Percentiles rank a stretch among this genome's conserved stretches.
These are phyloP conservation scores for Gulo gulo DNA, from an alignment of 2,113 vertebrate genomes.

Conservation along the genomic window DNA sequence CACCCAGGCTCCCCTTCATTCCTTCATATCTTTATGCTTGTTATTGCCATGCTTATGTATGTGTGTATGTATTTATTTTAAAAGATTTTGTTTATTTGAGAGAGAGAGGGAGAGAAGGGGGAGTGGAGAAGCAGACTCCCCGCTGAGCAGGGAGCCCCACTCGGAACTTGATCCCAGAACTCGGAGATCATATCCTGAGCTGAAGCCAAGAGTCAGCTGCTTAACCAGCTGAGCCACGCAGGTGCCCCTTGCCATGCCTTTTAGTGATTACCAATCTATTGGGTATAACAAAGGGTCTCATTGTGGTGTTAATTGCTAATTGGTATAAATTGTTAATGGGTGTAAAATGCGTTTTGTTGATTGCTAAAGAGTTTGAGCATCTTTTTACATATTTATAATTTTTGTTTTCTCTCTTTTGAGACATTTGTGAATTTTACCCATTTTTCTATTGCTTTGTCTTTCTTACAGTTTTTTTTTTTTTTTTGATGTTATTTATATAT, in stretches of 20 bases:
- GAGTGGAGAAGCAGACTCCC: background rate
- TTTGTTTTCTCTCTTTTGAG: conserved; percentile 17
- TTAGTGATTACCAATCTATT: background rate
- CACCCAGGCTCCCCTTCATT: background rate
- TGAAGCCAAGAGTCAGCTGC: background rate
- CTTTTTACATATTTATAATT: conserved; percentile 1
- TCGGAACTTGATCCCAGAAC: background rate
- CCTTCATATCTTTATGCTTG: background rate
- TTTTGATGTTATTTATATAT: background rate
- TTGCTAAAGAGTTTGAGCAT: background rate
- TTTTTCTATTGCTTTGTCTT: background rate
- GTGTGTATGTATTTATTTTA: background rate
- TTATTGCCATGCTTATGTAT: background rate
- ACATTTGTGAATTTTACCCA: background rate
- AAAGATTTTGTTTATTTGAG: background rate
- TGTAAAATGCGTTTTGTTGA: too few relatives aligned
- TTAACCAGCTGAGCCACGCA: background rate
- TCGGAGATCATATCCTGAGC: background rate
- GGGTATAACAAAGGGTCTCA: background rate
- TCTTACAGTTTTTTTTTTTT: background rate
- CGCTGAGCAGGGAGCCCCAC: background rate
- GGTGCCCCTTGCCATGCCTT: background rate
- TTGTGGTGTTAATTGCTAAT: background rate
- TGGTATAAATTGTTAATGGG: too few relatives aligned
- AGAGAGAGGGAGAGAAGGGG: background rate